Percentiles rank a stretch among this genome's conserved stretches.
phyloP scores from a whole-genome alignment of 1,140 invertebrate genomes.

The Ectropis grisescens region DNA sequence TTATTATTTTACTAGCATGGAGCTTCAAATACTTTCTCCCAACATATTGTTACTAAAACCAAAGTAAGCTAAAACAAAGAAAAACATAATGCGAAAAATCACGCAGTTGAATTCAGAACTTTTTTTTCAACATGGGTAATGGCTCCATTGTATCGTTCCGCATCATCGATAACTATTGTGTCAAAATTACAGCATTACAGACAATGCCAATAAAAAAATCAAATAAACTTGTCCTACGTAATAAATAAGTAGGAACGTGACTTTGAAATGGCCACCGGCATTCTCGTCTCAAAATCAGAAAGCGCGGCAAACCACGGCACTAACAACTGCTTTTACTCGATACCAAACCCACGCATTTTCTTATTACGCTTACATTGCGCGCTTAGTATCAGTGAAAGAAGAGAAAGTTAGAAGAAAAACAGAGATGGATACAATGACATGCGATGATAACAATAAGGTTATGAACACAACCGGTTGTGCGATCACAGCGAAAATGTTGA shows the following conservation, averaged over 20 bases:
- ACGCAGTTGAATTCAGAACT: too few species aligned
- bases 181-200: not conserved
- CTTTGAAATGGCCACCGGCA: constrained; percentile 44
- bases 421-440: constrained; percentile 24
- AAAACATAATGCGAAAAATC: too few species aligned
- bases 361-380: constrained; percentile 10
- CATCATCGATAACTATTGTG: too few species aligned
- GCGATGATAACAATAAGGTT: constrained; percentile 40
- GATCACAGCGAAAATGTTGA: constrained; percentile 45
- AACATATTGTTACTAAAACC: too few species aligned
- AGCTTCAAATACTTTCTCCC: too few species aligned
- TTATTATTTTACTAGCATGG: too few species aligned
- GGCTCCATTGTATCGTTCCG: too few species aligned
- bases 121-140: too few species aligned
- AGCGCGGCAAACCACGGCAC: constrained; percentile 48
- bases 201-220: constrained; percentile 32
- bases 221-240: constrained; percentile 57
- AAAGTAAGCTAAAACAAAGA: too few species aligned
- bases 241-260: constrained; percentile 58
- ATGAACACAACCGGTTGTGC: constrained; percentile 30
- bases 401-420: constrained; percentile 10
- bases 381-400: not conserved
- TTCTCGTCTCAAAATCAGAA: constrained; percentile 65
- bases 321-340: constrained; percentile 4
- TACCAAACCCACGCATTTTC: constrained; percentile 7